Evolutionary conservation across 2,797 vertebrate species (phyloP), one percentile per base, ranked within the genome.

Genomic region (Chanos chanos): DNA sequence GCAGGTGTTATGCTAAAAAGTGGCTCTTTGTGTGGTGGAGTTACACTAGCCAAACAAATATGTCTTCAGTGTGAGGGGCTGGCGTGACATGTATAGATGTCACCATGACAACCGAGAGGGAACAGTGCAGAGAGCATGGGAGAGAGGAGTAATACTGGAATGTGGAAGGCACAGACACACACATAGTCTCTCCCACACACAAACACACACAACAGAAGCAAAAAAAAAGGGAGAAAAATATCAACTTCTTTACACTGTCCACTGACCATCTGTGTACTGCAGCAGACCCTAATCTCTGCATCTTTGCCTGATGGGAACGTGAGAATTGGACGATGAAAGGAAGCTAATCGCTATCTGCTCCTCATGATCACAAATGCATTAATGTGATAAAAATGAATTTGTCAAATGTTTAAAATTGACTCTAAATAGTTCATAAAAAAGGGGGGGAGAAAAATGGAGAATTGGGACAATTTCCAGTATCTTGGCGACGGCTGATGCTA

Each of bases 41-140:
- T 91, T 93, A 94, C 88, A 57, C 75, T 86, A 87, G 91, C 86
- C 93, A 97, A 95, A 95, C 92, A 96, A 95, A 98, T 92, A 95
- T 93, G 92, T 92, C 89, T 92, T 86, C 84, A 90, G 89, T 89
- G 88, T 88, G 90, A 90, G 90, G 89, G 77, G 84, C 86, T 89
- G 85, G 86, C 85, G 85, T 87, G 88, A 86, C 90, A 92, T 92
- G 89, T 89, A 91, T 90, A 86, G 81, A 83, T 79, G 85, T 94
- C 81, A 81, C 92, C 88, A 92, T 94, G 85, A 92, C 80, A 89
- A 97, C 91, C 57, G 72, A 92, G 84, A 92, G 78, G 88, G 95
- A 91, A 64, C 75, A 73, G 82, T 81, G 75, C 79, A 87, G 79
- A 81, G 81, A 64, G 58, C 85, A 83, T 72, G 48, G 68, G 76